Evolutionary conservation across 2,797 vertebrate species (phyloP), one percentile per base, ranked within the genome.

Genomic region (Dicrostonyx torquatus): DNA sequence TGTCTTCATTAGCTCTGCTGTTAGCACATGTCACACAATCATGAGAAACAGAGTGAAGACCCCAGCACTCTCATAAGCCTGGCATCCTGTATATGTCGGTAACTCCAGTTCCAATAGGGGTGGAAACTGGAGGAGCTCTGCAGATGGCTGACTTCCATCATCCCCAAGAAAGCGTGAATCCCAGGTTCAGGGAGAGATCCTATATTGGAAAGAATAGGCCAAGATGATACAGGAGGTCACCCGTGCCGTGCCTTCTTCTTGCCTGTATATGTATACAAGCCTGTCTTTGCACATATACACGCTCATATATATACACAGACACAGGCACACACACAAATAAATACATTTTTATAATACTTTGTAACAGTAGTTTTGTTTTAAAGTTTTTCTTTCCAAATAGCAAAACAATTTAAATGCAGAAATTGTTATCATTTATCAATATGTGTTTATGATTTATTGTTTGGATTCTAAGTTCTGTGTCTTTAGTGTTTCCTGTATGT

Each of bases 341-440:
- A 76, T 3, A 31, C 15, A 53, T n/a, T 20, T 78, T 20, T 53
- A 37, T 72, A 31, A 48, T 26, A 29, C 18, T 87, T 53, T 91
- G 29, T 68, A 58, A 12, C 0, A 20, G 2, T 86, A 22, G 40
- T 75, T 94, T 90, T 92, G 3, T 40, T 66, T 79, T 86, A 83
- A 37, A 76, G 2, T 53, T 77, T 94, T 90, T 93, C 80, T 93
- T 91, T 90, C 31, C 60, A 68, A 92, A 6, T 73, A 88, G 48
- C 68, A 87, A 78, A 93, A 50, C 64, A 87, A 82, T 45, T 68
- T 86, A 68, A 83, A 62, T 73, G 68, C 84, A 87, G 75, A 90
- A 88, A 58, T 10, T 62, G 58, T 5, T 90, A 24, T 43, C 12
- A 26, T n/a, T 6, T 64, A 48, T 90, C 68, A 15, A 24, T 85